phyloP scores from a whole-genome alignment of 2,888 invertebrate genomes.

The Germaria angustata region DNA sequence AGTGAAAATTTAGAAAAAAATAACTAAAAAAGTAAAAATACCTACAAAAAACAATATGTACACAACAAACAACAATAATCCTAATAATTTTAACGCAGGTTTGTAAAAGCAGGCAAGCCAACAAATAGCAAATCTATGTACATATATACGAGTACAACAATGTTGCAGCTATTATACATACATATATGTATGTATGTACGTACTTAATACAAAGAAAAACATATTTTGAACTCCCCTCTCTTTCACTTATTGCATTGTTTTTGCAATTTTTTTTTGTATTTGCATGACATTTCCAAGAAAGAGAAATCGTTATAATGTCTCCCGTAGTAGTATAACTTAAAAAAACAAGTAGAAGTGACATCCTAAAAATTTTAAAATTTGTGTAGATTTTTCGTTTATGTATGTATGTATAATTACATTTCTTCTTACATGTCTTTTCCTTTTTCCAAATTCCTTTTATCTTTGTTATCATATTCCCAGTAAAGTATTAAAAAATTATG shows the following conservation, averaged over 20 bases:
- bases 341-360: slow-evolving; percentile 24
- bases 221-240: slow-evolving; percentile 35
- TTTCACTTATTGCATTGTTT: background rate
- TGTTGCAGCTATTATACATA: slow-evolving; percentile 43
- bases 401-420: background rate
- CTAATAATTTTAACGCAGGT: slow-evolving; percentile 49
- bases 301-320: slow-evolving; percentile 60
- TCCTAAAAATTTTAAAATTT: no score
- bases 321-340: slow-evolving; percentile 16
- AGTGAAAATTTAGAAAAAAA: slow-evolving; percentile 27
- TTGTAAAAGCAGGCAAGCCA: slow-evolving; percentile 1
- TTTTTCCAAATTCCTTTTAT: slow-evolving; percentile 29
- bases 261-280: slow-evolving; percentile 25
- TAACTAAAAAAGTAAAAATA: background rate
- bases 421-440: background rate
- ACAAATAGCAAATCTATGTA: background rate
- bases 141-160: slow-evolving; percentile 17
- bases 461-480: no score
- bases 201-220: slow-evolving; percentile 28
- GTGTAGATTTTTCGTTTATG: no score
- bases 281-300: slow-evolving; percentile 48
- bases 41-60: background rate
- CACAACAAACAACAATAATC: slow-evolving; percentile 17
- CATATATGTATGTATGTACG: no score
- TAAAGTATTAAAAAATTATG: no score